These are phyloP conservation scores for Agonopterix arenella DNA, from an alignment of 2,888 invertebrate species.

Conservation along the genomic window DNA sequence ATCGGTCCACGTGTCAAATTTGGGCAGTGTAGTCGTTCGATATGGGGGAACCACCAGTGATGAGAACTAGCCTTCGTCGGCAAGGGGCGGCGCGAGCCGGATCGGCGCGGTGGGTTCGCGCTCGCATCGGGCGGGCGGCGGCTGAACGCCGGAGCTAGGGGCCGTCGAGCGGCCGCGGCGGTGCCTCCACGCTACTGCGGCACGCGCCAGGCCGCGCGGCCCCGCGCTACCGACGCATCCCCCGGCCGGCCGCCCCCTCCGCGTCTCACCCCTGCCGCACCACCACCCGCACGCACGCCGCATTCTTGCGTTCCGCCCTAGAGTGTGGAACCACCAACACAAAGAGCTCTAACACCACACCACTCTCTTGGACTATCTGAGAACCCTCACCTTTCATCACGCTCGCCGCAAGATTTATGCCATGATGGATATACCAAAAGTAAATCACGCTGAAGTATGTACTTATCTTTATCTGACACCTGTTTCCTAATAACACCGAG, in stretches of 20 bases:
- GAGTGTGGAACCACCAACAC: neutral
- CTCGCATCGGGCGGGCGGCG: conserved; percentile 43
- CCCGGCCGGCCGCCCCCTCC: conserved; percentile 20
- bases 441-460: too few relatives aligned
- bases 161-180: conserved; percentile 63
- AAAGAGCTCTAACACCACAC: neutral
- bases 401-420: too few relatives aligned
- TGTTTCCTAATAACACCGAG: too few relatives aligned
- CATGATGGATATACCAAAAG: too few relatives aligned
- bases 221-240: conserved; percentile 25
- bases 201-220: conserved; percentile 53
- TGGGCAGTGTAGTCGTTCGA: conserved; percentile 24
- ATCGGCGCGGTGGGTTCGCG: conserved; percentile 40
- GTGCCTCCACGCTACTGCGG: conserved; percentile 73
- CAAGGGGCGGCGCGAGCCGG: conserved; percentile 33
- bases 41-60: conserved; percentile 43
- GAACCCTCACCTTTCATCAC: too few relatives aligned
- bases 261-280: conserved; percentile 26
- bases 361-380: too few relatives aligned
- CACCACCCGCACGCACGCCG: conserved; percentile 67
- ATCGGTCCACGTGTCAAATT: neutral
- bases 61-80: conserved; percentile 26
- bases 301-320: conserved; percentile 59
- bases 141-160: conserved; percentile 27
- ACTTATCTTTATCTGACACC: too few relatives aligned